Conservation (phyloP, 2,113 vertebrate genomes). For the Brachyhypopomus occidentalis region DNA sequence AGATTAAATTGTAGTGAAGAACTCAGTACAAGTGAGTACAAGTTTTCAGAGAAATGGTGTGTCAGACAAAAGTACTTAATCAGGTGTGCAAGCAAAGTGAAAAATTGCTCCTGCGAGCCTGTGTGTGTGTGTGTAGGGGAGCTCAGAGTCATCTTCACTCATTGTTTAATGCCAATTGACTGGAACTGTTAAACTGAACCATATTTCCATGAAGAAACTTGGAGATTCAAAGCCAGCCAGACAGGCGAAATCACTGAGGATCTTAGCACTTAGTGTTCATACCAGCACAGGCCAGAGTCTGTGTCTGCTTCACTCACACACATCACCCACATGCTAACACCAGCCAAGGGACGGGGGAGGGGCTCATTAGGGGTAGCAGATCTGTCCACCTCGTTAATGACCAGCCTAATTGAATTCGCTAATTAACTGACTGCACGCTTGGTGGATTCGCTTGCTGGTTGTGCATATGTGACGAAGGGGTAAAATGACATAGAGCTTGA, state of each 20-base stretch:
- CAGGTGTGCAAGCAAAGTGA: no score
- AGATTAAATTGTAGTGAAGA: no score
- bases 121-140: background rate
- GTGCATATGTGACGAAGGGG: slow-evolving; percentile 59
- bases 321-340: slow-evolving; percentile 37
- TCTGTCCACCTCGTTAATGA: slow-evolving; percentile 75
- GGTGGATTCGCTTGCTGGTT: slow-evolving; percentile 59
- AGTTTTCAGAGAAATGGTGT: no score
- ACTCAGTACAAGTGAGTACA: no score
- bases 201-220: slow-evolving; percentile 13
- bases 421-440: slow-evolving; percentile 71
- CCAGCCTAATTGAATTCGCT: slow-evolving; percentile 72
- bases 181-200: slow-evolving; percentile 39
- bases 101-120: no score
- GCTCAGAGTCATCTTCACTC: background rate
- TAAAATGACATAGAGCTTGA: slow-evolving; percentile 71
- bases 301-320: slow-evolving; percentile 47
- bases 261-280: slow-evolving; percentile 31
- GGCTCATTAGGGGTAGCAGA: slow-evolving; percentile 66
- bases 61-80: no score
- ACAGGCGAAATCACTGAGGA: slow-evolving; percentile 30
- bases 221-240: slow-evolving; percentile 14
- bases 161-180: slow-evolving; percentile 28
- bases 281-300: slow-evolving; percentile 47
- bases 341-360: slow-evolving; percentile 26